A percentile compares a stretch with the other conserved stretches of the same genome.
Conservation (phyloP, 1,140 invertebrate genomes). For the Ectropis grisescens region DNA sequence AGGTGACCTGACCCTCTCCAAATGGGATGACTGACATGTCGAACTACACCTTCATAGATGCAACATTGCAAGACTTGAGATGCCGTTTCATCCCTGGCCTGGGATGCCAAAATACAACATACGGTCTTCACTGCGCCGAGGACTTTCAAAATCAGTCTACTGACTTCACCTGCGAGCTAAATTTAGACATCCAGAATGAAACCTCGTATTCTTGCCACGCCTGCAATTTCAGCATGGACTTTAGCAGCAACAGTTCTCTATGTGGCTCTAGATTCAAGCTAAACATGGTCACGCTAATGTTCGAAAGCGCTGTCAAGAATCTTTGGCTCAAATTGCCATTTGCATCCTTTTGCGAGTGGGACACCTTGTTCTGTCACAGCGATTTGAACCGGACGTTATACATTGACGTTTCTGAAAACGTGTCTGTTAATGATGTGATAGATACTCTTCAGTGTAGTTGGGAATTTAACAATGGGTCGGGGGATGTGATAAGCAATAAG, state of each 20-base stretch:
- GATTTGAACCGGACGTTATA: constrained; percentile 53
- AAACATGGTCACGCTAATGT: constrained; percentile 41
- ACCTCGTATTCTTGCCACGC: constrained; percentile 49
- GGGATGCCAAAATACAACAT: constrained; percentile 24
- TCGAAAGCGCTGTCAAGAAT: constrained; percentile 50
- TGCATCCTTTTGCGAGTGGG: constrained; percentile 28
- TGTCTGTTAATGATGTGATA: constrained; percentile 14
- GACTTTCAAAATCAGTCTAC: constrained; percentile 12
- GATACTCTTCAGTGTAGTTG: constrained; percentile 49
- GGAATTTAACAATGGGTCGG: constrained; percentile 28
- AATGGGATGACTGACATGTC: constrained; percentile 34
- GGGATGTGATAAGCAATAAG: constrained; percentile 16
- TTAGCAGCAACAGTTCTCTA: constrained; percentile 29
- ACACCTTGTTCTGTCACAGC: constrained; percentile 40
- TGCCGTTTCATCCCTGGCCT: constrained; percentile 28
- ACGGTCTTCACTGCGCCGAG: constrained; percentile 35
- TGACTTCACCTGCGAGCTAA: constrained; percentile 44
- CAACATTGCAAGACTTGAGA: constrained; percentile 32
- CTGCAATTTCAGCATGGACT: constrained; percentile 37
- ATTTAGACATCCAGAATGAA: constrained; percentile 59
- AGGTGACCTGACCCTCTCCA: constrained; percentile 31
- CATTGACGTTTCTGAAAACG: constrained; percentile 28
- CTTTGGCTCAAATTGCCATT: constrained; percentile 54
- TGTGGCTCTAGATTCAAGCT: constrained; percentile 53
- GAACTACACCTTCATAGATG: constrained; percentile 36